A percentile compares a stretch with the other conserved stretches of the same genome.
These are phyloP conservation scores for Mellilla xanthometata DNA, from an alignment of 2,888 invertebrate species.

Conservation along the genomic window DNA sequence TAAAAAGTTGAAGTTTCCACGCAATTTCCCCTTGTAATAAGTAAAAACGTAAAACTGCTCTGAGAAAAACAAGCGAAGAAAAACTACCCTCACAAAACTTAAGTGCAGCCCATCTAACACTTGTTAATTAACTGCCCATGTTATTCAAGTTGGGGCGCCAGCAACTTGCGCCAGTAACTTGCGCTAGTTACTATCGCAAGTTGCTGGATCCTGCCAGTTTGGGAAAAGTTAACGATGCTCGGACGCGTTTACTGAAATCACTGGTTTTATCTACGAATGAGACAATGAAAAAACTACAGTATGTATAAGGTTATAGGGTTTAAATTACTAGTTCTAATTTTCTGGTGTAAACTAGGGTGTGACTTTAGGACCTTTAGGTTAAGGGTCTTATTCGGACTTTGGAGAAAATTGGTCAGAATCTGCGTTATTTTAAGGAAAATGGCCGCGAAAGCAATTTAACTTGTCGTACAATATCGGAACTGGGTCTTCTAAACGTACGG, in stretches of 20 bases:
- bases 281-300: slow-evolving; percentile 4
- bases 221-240: slow-evolving; percentile 29
- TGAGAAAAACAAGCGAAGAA: background rate
- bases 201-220: slow-evolving; percentile 20
- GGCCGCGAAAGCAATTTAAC: slow-evolving; percentile 27
- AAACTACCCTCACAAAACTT: background rate
- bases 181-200: slow-evolving; percentile 8
- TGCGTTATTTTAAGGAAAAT: slow-evolving; percentile 25
- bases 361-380: slow-evolving; percentile 16
- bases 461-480: slow-evolving; percentile 6
- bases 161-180: slow-evolving; percentile 24
- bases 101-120: slow-evolving; percentile 15
- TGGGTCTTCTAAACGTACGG: no score
- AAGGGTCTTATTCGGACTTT: slow-evolving; percentile 21
- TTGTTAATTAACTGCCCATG: slow-evolving; percentile 22
- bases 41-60: background rate
- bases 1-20: no score
- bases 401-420: slow-evolving; percentile 27
- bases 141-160: slow-evolving; percentile 18
- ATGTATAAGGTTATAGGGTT: slow-evolving; percentile 7
- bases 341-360: slow-evolving; percentile 14
- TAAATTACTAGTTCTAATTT: background rate
- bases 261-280: slow-evolving; percentile 10
- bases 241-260: slow-evolving; percentile 28
- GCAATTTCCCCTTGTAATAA: no score